Evolutionary conservation across 2,888 invertebrate genomes (phyloP), one percentile per base, ranked within the genome.

Genomic region (Latrodectus elegans): DNA sequence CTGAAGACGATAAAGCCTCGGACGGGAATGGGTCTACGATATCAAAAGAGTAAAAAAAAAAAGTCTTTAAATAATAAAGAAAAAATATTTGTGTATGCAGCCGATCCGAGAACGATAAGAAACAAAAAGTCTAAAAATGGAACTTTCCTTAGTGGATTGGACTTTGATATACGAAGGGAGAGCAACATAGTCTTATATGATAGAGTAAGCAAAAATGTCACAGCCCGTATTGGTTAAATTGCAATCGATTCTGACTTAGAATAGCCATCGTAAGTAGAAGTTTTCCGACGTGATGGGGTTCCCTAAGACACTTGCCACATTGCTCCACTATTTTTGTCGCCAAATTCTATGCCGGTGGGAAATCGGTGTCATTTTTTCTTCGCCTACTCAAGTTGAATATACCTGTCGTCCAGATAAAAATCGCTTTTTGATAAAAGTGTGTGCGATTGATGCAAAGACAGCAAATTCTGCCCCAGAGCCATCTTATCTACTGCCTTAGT

Each of bases 211-310:
- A 81, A 74, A 73, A 81, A 74, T 51, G 72, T 67, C 22, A n/a
- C 22, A 74, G 81, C 67, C 81, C 74, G 74, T 81, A 81, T 81
- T 81, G 73, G 73, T 81, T 81, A 81, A 81, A 81, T 74, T 67
- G 81, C 81, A 65, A 83, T 83, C 83, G 76, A 83, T 83, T 71
- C 22, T 11, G 71, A 14, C 76, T 51, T 53, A 51, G 76, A 76
- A 83, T 83, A 71, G 82, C 68, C 70, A 55, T 67, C 55, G 60
- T 68, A 82, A 82, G 75, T 82, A 75, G 49, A 75, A 49, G 38
- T 38, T 75, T 82, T 70, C 68, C 60, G 71, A 77, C 77, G 83
- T 83, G 83, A 76, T 83, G 71, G 76, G 81, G 53, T 76, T 53
- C 68, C 70, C 68, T 51, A 82, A 82, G 80, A 80, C 51, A 65